These are phyloP conservation scores for Cryptoleucopteryx plumbea DNA, from an alignment of 2,113 vertebrate species.

Conservation along the genomic window DNA sequence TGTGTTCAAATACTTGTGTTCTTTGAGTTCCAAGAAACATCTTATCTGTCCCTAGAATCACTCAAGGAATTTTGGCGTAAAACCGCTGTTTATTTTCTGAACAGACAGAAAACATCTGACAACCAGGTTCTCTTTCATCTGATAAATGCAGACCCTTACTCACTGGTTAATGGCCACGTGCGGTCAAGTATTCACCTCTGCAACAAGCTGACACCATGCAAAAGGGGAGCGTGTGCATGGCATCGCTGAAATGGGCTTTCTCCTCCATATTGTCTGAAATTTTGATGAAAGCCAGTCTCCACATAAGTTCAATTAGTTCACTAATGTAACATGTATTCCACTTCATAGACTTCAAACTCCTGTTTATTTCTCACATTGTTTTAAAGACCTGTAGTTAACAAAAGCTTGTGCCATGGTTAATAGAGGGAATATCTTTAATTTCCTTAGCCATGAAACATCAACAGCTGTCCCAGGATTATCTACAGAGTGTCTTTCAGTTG, in stretches of 20 bases:
- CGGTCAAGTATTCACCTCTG: background rate
- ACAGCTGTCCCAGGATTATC: background rate
- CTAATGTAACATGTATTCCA: background rate
- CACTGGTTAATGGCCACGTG: background rate
- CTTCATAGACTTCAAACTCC: background rate
- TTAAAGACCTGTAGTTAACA: background rate
- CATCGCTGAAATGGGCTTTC: background rate
- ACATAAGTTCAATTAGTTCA: background rate
- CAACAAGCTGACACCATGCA: background rate
- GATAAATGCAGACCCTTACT: background rate
- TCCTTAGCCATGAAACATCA: background rate
- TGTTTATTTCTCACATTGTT: background rate
- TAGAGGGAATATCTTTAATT: background rate
- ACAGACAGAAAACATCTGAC: background rate
- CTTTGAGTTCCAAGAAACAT: constrained; percentile 31
- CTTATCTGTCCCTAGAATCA: constrained; percentile 33
- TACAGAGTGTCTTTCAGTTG: background rate
- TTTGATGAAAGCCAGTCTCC: too few species aligned
- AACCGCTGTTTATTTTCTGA: background rate
- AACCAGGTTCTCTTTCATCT: background rate
- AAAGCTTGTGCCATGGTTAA: background rate
- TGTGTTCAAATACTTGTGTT: constrained; percentile 3
- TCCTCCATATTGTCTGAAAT: background rate
- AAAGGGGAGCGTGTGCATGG: background rate
- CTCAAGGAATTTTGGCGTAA: background rate